These are phyloP conservation scores for Hystrix brachyura DNA, from an alignment of 2,113 vertebrate species.

Conservation along the genomic window DNA sequence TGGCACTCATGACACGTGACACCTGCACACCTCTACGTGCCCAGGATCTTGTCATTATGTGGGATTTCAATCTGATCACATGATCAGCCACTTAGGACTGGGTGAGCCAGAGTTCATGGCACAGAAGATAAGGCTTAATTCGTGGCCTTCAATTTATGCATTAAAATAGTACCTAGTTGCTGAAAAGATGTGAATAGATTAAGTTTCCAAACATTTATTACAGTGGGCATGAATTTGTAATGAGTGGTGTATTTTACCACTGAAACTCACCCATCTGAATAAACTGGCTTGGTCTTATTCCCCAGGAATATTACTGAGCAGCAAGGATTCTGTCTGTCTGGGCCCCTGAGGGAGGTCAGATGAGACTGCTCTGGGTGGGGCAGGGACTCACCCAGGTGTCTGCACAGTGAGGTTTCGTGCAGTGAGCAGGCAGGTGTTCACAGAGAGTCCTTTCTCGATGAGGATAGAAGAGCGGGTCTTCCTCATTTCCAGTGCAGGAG, in stretches of 20 bases:
- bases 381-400: neutral
- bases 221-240: neutral
- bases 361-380: neutral
- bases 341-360: neutral
- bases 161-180: neutral
- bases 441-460: neutral
- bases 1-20: neutral
- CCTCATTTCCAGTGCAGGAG: fast-evolving
- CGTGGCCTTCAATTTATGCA: neutral
- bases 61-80: neutral
- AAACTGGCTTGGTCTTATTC: neutral
- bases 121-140: neutral
- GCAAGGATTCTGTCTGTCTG: neutral
- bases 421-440: neutral
- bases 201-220: neutral
- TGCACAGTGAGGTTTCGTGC: neutral
- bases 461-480: neutral
- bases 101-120: neutral
- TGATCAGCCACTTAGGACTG: neutral
- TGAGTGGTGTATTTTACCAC: neutral
- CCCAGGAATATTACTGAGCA: neutral
- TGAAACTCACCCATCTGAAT: neutral
- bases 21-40: neutral
- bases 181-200: neutral
- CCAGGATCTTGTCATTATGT: neutral